Conservation (phyloP, 2,797 vertebrate species). For the Oophaga sylvatica region DNA sequence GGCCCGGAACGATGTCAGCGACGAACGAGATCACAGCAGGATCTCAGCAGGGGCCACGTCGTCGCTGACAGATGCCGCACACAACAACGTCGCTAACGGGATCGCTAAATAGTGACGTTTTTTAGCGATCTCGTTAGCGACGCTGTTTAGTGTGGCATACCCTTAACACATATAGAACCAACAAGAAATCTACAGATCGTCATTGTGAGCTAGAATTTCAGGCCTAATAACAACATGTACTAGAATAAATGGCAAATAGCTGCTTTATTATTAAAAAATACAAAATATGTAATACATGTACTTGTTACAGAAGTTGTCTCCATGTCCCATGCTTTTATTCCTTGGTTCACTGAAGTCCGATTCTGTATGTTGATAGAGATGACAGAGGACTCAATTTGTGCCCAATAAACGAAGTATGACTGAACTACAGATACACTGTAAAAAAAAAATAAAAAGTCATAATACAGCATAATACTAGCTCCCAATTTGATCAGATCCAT, state of each 20-base stretch:
- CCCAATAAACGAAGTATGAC: constrained; percentile 92
- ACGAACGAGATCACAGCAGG: no score
- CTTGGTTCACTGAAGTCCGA: not conserved
- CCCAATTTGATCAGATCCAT: no score
- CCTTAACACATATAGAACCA: no score
- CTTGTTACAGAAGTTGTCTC: constrained; percentile 17
- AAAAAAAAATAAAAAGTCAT: constrained; percentile 58
- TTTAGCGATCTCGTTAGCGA: no score
- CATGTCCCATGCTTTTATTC: constrained; percentile 2
- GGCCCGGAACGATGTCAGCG: no score
- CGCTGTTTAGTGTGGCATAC: no score
- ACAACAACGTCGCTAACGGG: no score
- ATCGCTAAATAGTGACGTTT: no score
- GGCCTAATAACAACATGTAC: not conserved
- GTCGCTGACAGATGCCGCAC: no score
- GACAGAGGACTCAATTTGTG: constrained; percentile 78
- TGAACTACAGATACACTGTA: constrained; percentile 86
- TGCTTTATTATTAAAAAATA: not conserved
- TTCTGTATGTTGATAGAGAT: constrained; percentile 75
- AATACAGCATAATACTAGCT: not conserved
- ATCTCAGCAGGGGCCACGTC: no score
- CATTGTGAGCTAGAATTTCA: not conserved
- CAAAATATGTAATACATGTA: not conserved
- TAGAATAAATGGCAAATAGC: not conserved
- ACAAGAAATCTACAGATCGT: not conserved